These are phyloP conservation scores for Myotis planiceps DNA, from an alignment of 2,797 vertebrate genomes.

Conservation along the genomic window DNA sequence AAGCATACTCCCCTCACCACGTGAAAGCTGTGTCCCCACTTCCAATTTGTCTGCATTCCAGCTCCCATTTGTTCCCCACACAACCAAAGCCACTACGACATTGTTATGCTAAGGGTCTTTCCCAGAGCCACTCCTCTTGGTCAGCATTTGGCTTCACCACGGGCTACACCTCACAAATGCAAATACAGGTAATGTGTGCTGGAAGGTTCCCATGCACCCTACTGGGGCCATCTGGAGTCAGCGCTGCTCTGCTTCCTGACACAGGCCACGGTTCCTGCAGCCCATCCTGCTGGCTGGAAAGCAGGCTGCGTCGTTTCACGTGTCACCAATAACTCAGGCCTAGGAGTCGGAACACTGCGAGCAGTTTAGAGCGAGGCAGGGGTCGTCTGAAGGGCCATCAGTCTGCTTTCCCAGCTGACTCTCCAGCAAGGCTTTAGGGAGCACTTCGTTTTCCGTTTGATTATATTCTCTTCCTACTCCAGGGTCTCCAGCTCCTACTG, in stretches of 20 bases:
- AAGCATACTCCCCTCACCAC: neutral
- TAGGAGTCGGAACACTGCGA: neutral
- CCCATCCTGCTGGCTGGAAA: slow-evolving; percentile 58
- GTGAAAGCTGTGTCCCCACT: neutral
- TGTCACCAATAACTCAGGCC: slow-evolving; percentile 45
- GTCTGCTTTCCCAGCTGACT: neutral
- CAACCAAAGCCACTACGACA: slow-evolving; percentile 5
- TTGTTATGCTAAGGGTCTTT: slow-evolving; percentile 53
- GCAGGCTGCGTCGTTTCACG: slow-evolving; percentile 54
- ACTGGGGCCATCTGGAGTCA: slow-evolving; percentile 74
- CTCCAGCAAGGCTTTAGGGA: neutral
- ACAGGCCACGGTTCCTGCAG: slow-evolving; percentile 52
- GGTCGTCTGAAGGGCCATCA: neutral
- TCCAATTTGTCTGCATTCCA: neutral
- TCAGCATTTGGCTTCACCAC: slow-evolving; percentile 46
- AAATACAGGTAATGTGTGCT: slow-evolving; percentile 64
- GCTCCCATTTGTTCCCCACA: slow-evolving; percentile 28
- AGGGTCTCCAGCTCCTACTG: neutral
- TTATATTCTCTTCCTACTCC: neutral
- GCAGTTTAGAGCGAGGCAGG: neutral
- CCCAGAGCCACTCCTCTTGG: slow-evolving; percentile 43
- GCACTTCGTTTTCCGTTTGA: slow-evolving; percentile 5
- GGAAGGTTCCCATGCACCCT: slow-evolving; percentile 70
- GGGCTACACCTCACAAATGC: slow-evolving; percentile 70
- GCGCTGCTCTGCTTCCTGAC: slow-evolving; percentile 66